A percentile compares a stretch with the other conserved stretches of the same genome.
Evolutionary conservation across 2,113 vertebrate species (phyloP).

Genomic region (Grammomys surdaster): DNA sequence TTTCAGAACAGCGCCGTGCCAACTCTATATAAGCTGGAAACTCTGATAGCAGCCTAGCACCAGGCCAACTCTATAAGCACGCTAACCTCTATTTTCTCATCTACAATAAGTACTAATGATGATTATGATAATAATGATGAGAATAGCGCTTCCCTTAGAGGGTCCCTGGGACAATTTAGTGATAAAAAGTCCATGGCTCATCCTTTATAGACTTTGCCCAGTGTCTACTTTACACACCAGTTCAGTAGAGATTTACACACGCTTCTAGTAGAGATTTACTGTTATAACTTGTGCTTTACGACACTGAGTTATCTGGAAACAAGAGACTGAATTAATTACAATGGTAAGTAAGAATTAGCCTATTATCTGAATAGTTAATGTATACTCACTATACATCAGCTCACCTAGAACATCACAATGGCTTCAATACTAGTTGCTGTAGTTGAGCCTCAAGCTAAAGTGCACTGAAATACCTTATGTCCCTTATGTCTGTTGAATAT

Average conservation of each 20-base stretch:
- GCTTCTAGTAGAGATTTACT: neutral
- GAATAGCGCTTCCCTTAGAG: neutral
- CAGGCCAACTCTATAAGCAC: neutral
- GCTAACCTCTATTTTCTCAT: neutral
- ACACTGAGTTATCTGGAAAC: neutral
- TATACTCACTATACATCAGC: neutral
- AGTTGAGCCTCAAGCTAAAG: neutral
- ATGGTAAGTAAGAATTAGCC: neutral
- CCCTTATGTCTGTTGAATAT: neutral
- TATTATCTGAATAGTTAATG: conserved; percentile 37
- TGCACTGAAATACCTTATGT: neutral
- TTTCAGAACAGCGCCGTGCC: neutral
- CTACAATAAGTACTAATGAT: conserved; percentile 2
- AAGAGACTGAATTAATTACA: conserved; percentile 25
- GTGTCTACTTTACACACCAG: neutral
- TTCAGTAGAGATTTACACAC: neutral
- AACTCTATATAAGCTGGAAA: neutral
- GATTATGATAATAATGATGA: neutral
- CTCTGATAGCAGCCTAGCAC: neutral
- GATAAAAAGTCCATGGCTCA: neutral
- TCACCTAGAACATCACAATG: neutral
- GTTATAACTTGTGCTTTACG: neutral
- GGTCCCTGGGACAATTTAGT: neutral
- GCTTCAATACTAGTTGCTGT: neutral
- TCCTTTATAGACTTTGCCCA: neutral